Conservation (phyloP, 2,888 invertebrate genomes). For the Caenorhabditis angaria region DNA sequence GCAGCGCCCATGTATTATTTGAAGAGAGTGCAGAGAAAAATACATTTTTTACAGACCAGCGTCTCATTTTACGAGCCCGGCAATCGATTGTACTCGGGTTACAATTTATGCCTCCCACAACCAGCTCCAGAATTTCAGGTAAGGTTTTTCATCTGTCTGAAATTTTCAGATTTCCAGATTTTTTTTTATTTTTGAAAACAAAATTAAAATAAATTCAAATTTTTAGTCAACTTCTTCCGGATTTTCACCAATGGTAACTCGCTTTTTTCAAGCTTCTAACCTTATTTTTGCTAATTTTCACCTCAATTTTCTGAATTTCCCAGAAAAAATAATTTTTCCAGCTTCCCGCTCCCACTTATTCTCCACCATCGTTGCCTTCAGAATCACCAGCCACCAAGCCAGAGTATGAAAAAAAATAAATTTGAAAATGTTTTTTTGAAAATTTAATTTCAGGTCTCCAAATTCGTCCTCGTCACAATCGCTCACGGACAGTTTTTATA, state of each 20-base stretch:
- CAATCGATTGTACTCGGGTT: constrained; percentile 46
- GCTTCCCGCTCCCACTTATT: constrained; percentile 54
- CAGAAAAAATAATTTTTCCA: constrained; percentile 28
- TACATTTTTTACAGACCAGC: constrained; percentile 39
- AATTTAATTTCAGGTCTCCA: constrained; percentile 14
- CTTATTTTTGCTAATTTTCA: constrained; percentile 1
- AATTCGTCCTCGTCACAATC: constrained; percentile 54
- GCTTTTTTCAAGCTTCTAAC: background rate
- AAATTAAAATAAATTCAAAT: background rate
- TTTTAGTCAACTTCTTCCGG: constrained; percentile 46
- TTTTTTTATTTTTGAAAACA: background rate
- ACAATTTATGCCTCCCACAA: constrained; percentile 51
- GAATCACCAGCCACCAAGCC: constrained; percentile 47
- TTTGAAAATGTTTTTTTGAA: background rate
- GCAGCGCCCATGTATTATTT: no score
- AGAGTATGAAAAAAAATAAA: constrained; percentile 13
- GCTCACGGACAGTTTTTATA: constrained; percentile 60
- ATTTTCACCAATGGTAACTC: constrained; percentile 46
- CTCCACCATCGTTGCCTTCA: constrained; percentile 52
- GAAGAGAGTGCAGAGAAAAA: no score
- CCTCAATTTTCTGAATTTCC: background rate
- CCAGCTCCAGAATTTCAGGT: constrained; percentile 58
- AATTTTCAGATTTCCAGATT: background rate
- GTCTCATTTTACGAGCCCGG: constrained; percentile 46
- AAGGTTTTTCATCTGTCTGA: no score